Conservation (phyloP, 2,888 invertebrate species). For the Himalopsyche kuldschensis region DNA sequence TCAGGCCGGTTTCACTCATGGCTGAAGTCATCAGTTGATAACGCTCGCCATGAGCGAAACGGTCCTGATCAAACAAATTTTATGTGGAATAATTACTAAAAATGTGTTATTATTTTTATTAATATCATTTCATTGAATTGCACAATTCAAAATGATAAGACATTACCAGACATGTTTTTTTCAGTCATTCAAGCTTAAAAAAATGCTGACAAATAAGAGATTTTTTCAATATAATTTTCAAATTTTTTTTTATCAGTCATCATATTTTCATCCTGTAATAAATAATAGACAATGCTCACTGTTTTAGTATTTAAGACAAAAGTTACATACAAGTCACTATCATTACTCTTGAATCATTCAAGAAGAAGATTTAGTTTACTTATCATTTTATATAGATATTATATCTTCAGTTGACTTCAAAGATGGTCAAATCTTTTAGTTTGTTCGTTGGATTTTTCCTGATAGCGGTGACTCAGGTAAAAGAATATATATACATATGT, state of each 20-base stretch:
- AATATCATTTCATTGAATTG: too few relatives aligned
- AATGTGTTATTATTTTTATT: too few relatives aligned
- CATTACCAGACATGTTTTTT: neutral
- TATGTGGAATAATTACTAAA: too few relatives aligned
- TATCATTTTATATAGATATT: neutral
- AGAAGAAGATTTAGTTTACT: neutral
- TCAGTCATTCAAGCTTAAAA: neutral
- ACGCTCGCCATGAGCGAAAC: too few relatives aligned
- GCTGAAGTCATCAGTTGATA: too few relatives aligned
- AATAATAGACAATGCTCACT: neutral
- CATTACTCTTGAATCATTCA: neutral
- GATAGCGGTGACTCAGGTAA: neutral
- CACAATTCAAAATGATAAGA: too few relatives aligned
- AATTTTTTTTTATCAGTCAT: neutral
- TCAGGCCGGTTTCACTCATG: too few relatives aligned
- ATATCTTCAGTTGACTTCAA: neutral
- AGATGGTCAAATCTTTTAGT: neutral
- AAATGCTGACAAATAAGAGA: neutral
- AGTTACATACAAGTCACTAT: neutral
- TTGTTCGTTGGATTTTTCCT: neutral
- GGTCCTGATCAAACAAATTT: too few relatives aligned
- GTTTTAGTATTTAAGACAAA: neutral
- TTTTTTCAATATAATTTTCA: neutral
- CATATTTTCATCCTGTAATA: neutral
- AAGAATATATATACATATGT: too few relatives aligned